Percentiles rank a stretch among this genome's conserved stretches.
phyloP scores from a whole-genome alignment of 2,888 invertebrate species.

The Archips crataeganus region DNA sequence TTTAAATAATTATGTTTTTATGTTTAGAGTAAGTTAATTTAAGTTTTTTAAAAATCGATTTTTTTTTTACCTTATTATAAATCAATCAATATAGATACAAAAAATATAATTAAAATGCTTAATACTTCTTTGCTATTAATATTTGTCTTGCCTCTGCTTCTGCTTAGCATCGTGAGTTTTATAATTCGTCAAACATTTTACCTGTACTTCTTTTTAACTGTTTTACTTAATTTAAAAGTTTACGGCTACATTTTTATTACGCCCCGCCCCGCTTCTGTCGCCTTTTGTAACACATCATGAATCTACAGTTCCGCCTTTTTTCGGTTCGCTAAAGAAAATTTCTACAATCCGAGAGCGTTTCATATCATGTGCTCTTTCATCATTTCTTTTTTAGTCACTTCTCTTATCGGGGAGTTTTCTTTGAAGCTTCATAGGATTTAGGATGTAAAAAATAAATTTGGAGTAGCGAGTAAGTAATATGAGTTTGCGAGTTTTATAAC shows the following conservation, averaged over 20 bases:
- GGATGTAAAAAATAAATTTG: conserved; percentile 47
- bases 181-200: too few relatives aligned
- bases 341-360: conserved; percentile 60
- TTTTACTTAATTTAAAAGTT: not conserved
- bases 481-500: conserved; percentile 22
- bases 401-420: conserved; percentile 55
- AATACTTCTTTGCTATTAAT: not conserved
- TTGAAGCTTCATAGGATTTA: conserved; percentile 57
- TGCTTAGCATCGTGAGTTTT: not conserved
- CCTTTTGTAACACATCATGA: conserved; percentile 37
- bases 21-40: too few relatives aligned
- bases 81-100: not conserved
- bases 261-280: conserved; percentile 5
- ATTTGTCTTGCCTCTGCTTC: not conserved
- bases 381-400: conserved; percentile 60
- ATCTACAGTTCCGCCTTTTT: conserved; percentile 57
- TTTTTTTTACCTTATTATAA: too few relatives aligned
- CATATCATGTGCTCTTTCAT: conserved; percentile 66
- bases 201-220: not conserved
- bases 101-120: not conserved
- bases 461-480: conserved; percentile 7
- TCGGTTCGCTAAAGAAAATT: conserved; percentile 58
- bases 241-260: not conserved
- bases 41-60: too few relatives aligned
- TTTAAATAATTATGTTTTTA: too few relatives aligned